Conservation (phyloP, 2,888 invertebrate species). For the Diachrysia chrysitis region DNA sequence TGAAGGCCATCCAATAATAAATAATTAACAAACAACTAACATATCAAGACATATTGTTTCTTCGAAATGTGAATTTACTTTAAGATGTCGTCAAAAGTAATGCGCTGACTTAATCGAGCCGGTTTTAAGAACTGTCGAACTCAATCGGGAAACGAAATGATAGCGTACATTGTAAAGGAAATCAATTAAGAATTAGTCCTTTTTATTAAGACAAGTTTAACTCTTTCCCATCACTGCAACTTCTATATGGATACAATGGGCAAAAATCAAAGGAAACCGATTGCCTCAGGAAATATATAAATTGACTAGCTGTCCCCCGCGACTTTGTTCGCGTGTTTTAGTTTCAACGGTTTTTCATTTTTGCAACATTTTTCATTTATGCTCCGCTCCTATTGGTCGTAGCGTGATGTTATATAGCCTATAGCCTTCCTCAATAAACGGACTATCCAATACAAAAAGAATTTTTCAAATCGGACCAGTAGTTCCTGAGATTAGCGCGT, state of each 20-base stretch:
- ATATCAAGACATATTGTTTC: constrained; percentile 25
- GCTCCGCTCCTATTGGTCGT: too few relatives aligned
- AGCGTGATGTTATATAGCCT: too few relatives aligned
- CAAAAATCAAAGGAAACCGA: too few relatives aligned
- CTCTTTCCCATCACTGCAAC: background rate
- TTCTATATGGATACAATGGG: background rate
- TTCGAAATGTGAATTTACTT: constrained; percentile 40
- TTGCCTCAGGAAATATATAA: too few relatives aligned
- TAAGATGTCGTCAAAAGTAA: constrained; percentile 24
- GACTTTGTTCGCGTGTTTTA: too few relatives aligned
- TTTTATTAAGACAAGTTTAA: background rate
- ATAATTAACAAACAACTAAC: constrained; percentile 38
- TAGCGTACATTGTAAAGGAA: constrained; percentile 18
- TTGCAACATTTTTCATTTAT: too few relatives aligned
- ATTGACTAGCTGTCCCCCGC: too few relatives aligned
- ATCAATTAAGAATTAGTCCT: constrained; percentile 17
- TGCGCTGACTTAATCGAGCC: constrained; percentile 55
- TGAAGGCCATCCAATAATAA: constrained; percentile 18
- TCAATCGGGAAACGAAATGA: constrained; percentile 35
- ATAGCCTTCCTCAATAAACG: too few relatives aligned
- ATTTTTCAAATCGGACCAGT: too few relatives aligned
- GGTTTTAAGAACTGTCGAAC: constrained; percentile 41
- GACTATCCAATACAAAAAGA: too few relatives aligned
- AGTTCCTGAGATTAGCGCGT: too few relatives aligned
- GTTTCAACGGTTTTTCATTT: too few relatives aligned